Evolutionary conservation across 2,113 vertebrate genomes (phyloP), one percentile per base, ranked within the genome.

Genomic region (Sebastes fasciatus): DNA sequence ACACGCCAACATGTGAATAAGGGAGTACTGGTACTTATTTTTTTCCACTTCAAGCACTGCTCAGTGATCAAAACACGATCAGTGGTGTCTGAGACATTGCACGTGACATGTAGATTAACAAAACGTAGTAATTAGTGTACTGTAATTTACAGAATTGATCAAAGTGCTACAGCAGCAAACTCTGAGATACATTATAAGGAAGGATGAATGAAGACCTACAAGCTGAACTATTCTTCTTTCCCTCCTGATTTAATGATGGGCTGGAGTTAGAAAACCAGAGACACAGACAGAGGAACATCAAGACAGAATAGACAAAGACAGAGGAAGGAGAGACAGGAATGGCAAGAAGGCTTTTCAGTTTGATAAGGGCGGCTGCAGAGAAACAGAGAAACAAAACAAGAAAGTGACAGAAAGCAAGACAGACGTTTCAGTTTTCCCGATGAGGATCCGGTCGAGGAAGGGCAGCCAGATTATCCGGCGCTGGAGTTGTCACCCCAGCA

Each of bases 361-460:
- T 83, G 64, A 77, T 62, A 51, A 57, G 62, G 34, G 19, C 46
- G 8, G 45, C 63, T 58, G 62, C 78, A 78, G 43, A 65, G 42
- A 54, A 26, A 80, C 52, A 60, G 68, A 71, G 43, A 79, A 65
- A 80, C 54, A 69, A 66, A 76, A 60, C 46, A 60, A 70, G 26
- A 71, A 68, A 83, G 70, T 51, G 57, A 82, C 70, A 84, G 34
- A 80, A 78, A 72, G 49, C 67, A 66, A 74, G 66, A 72, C 21
- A 72, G 46, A 57, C 0, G 4, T 77, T 64, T 79, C 51, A 13
- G 45, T 65, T 71, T 83, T 63, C 46, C 45, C 10, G 0, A 78
- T 8, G 16, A 64, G 34, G 80, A 77, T 54, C 73, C 16, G 1
- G n/a, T 57, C 17, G 26, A 72, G 76, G 71, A 40, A 81, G 66